phyloP scores from a whole-genome alignment of 2,888 invertebrate species.

The Tillus elongatus region DNA sequence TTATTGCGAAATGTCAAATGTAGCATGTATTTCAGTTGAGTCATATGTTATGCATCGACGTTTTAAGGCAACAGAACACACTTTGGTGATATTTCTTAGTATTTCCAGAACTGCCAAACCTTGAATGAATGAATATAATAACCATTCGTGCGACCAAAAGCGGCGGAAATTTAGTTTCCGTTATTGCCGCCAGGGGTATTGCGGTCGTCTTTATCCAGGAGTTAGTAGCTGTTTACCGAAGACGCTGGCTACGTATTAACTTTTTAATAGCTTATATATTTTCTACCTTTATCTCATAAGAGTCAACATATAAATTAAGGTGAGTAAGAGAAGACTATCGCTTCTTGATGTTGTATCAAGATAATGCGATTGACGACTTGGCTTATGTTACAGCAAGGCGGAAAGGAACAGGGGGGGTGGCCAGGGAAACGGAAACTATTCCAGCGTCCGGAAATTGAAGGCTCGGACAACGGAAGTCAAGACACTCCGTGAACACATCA shows the following conservation, averaged over 20 bases:
- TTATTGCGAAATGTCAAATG: no score
- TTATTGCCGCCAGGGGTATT: constrained; percentile 28
- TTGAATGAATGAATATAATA: constrained; percentile 36
- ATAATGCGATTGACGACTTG: no score
- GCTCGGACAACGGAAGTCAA: constrained; percentile 2
- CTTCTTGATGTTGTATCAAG: no score
- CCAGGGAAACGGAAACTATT: neutral
- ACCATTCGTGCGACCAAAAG: constrained; percentile 34
- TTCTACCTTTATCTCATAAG: constrained; percentile 12
- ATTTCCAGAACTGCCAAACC: constrained; percentile 18
- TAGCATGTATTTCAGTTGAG: no score
- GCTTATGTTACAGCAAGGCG: no score
- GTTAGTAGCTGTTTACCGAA: constrained; percentile 12
- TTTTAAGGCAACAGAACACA: neutral
- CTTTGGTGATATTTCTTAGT: constrained; percentile 1
- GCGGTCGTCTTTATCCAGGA: constrained; percentile 21
- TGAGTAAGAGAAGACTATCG: no score
- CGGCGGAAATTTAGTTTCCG: constrained; percentile 37
- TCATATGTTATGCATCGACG: no score
- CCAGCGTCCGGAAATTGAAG: constrained; percentile 5
- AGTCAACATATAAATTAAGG: constrained; percentile 6
- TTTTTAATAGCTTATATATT: constrained; percentile 23
- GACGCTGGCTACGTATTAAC: constrained; percentile 20
- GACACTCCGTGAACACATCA: no score
- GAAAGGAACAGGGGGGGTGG: no score